Base-by-base conservation (phyloP, 2,113 vertebrate species). In the Elgaria multicarinata region DNA sequence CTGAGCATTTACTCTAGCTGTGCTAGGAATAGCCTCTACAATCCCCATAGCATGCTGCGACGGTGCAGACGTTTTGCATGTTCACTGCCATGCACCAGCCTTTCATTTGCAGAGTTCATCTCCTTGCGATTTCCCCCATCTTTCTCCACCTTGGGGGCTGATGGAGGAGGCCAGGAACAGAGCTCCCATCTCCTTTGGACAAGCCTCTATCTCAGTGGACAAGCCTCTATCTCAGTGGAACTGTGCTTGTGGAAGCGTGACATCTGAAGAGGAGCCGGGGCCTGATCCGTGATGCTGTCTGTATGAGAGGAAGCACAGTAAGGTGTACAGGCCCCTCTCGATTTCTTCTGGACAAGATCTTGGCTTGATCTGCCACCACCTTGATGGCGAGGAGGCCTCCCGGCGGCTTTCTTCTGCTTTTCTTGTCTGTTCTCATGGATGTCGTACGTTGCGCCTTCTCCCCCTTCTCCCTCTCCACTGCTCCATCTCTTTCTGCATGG, bases 121-220 rank as follows among this genome's bases (percentile, higher is more conserved):
- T 96, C 91, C 92, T 90, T 90, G 93, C 95, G 42, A 87, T 91
- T n/a, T n/a, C n/a, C 14, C 92, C 77, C 81, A 93, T 78, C 24
- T 89, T 89, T 93, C 89, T 55, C 2, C 87, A 53, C 36, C 28
- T 94, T 93, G 90, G 92, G 94, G 90, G 85, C 92, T 92, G 93
- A 95, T 86, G 72, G 96, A 97, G 92, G 91, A 88, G 97, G 97
- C 97, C 94, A 96, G 96, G 95, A 97, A 88, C 92, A 92, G 94
- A 94, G 91, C 95, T 74, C 91, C 93, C 83, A 66, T 85, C 81
- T 2, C 93, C 92, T 76, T 90, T 39, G 91, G 93, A 94, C 90
- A 91, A 93, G 93, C 95, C 92, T 93, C 90, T 93, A 44, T 93
- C 91, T 93, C 89, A 92, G 94, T 95, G 96, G 95, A 95, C 90